These are phyloP conservation scores for Aspidiotus rigidus DNA, from an alignment of 2,888 invertebrate species.

Conservation along the genomic window DNA sequence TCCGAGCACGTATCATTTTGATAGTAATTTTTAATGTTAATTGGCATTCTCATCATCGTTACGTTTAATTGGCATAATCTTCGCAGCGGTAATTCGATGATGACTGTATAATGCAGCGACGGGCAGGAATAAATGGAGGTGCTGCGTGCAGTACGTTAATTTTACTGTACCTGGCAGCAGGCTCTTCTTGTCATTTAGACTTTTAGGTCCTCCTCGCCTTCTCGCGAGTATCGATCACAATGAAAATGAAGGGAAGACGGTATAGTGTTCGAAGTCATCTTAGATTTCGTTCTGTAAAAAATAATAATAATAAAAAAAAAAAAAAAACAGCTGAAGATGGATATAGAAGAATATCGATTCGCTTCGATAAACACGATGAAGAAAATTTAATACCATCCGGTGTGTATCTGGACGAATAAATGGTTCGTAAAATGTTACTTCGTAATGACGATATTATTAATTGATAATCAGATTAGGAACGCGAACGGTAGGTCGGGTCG, in stretches of 20 bases:
- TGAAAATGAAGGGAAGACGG: not conserved
- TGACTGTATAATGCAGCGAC: too few species aligned
- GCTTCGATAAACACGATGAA: conserved; percentile 3
- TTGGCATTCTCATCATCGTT: conserved; percentile 2
- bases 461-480: conserved; percentile 1
- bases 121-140: too few species aligned
- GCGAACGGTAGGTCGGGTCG: not conserved
- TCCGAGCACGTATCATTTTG: too few species aligned
- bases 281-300: too few species aligned
- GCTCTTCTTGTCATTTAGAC: not conserved
- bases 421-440: conserved; percentile 8
- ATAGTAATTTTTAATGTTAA: not conserved
- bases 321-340: too few species aligned
- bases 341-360: not conserved
- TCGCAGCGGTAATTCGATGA: not conserved
- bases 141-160: too few species aligned
- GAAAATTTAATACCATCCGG: conserved; percentile 9
- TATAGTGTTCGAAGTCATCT: not conserved
- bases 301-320: too few species aligned
- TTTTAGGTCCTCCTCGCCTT: not conserved
- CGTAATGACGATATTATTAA: too few species aligned
- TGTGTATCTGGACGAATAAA: not conserved
- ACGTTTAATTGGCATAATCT: conserved; percentile 4
- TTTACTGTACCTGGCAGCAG: too few species aligned
- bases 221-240: not conserved